These are phyloP conservation scores for Unio pictorum DNA, from an alignment of 2,888 invertebrate genomes.

Conservation along the genomic window DNA sequence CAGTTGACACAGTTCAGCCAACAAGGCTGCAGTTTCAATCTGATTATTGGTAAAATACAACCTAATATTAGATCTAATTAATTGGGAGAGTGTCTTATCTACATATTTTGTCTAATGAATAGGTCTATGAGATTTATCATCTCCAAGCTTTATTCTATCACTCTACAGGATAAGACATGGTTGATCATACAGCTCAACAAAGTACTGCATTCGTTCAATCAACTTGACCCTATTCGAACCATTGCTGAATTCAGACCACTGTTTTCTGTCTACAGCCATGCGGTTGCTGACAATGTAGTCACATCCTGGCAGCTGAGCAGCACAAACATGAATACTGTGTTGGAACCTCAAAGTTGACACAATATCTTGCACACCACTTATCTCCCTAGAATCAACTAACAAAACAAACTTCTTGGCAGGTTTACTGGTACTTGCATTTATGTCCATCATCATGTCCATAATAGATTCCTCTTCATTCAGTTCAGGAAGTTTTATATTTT, in stretches of 20 bases:
- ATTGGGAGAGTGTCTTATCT: slow-evolving; percentile 48
- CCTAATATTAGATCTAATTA: slow-evolving; percentile 51
- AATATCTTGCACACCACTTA: slow-evolving; percentile 63
- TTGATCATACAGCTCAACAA: slow-evolving; percentile 63
- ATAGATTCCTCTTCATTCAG: neutral
- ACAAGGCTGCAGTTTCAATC: slow-evolving; percentile 54
- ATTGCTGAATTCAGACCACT: slow-evolving; percentile 65
- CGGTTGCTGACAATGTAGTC: slow-evolving; percentile 73
- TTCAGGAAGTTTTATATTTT: neutral
- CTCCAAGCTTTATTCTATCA: slow-evolving; percentile 57
- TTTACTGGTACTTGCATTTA: neutral
- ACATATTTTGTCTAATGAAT: slow-evolving; percentile 58
- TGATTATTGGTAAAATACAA: slow-evolving; percentile 60
- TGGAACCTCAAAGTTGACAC: slow-evolving; percentile 63
- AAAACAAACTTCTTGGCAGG: slow-evolving; percentile 41
- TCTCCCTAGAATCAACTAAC: slow-evolving; percentile 64
- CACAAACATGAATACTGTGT: slow-evolving; percentile 66
- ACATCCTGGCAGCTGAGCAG: slow-evolving; percentile 73
- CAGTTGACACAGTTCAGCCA: slow-evolving; percentile 52
- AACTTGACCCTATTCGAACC: slow-evolving; percentile 59
- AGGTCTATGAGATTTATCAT: slow-evolving; percentile 42
- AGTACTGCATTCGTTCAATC: slow-evolving; percentile 52
- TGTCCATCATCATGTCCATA: neutral
- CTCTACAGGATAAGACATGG: slow-evolving; percentile 66
- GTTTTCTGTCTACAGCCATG: slow-evolving; percentile 62